A percentile compares a stretch with the other conserved stretches of the same genome.
phyloP scores from a whole-genome alignment of 2,888 invertebrate species.

The Piscicola geometra region DNA sequence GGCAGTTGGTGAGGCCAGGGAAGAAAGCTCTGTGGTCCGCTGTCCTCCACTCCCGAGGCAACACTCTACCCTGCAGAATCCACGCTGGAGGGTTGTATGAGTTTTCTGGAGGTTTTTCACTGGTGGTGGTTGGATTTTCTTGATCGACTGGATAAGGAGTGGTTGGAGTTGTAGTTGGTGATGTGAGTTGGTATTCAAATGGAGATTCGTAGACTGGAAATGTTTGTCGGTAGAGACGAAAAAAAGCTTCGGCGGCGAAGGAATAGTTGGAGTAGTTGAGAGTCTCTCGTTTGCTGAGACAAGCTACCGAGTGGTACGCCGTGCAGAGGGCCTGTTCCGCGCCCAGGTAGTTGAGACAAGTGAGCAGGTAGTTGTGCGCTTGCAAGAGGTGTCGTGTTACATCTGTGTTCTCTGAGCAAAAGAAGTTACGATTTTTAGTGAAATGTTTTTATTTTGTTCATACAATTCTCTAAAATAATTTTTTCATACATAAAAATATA shows the following conservation, averaged over 20 bases:
- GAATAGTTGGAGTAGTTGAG: conserved; percentile 44
- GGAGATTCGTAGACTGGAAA: conserved; percentile 37
- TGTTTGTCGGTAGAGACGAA: conserved; percentile 43
- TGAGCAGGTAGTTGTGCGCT: conserved; percentile 43
- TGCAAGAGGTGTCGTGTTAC: conserved; percentile 14
- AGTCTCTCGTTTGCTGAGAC: conserved; percentile 44
- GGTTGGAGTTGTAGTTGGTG: neutral
- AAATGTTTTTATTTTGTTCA: neutral
- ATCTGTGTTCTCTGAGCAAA: conserved; percentile 1
- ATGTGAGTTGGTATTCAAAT: neutral
- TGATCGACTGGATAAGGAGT: neutral
- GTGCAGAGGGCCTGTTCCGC: conserved; percentile 44
- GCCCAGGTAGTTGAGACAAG: conserved; percentile 43
- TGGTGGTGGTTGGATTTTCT: neutral
- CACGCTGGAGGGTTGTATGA: neutral
- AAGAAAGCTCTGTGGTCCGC: conserved; percentile 40
- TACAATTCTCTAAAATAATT: neutral
- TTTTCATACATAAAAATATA: neutral
- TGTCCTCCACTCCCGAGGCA: conserved; percentile 37
- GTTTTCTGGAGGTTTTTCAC: neutral
- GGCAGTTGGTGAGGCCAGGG: conserved; percentile 39
- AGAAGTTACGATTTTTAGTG: too few relatives aligned
- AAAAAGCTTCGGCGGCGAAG: conserved; percentile 44
- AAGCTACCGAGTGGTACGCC: conserved; percentile 43
- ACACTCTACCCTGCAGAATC: neutral